Evolutionary conservation across 1,140 invertebrate species (phyloP).

Genomic region (Heliconius eleuchia): DNA sequence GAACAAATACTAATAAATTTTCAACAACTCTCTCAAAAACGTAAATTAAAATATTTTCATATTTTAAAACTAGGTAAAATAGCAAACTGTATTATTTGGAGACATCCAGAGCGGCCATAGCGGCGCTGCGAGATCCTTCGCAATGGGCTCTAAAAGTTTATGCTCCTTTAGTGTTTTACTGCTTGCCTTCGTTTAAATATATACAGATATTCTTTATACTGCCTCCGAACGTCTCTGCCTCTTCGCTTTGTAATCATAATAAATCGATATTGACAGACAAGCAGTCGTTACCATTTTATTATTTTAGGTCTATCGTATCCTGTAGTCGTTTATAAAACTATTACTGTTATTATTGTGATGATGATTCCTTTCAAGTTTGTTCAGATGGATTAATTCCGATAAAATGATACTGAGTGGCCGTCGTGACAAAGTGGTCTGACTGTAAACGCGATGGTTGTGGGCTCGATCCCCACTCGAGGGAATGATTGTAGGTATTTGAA

Average conservation of each 20-base stretch:
- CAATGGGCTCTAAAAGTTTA: background rate
- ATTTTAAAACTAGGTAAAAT: background rate
- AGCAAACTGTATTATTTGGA: background rate
- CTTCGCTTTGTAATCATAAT: conserved; percentile 8
- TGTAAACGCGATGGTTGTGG: no score
- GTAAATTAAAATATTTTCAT: background rate
- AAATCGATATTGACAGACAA: conserved; percentile 4
- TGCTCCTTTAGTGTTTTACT: background rate
- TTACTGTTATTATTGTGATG: background rate
- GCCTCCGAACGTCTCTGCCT: background rate
- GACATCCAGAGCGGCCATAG: background rate
- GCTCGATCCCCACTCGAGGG: no score
- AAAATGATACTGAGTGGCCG: no score
- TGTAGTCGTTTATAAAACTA: background rate
- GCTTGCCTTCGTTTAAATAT: background rate
- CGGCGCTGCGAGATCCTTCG: background rate
- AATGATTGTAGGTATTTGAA: no score
- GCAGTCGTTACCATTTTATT: background rate
- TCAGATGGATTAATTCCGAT: no score
- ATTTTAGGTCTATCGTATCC: background rate
- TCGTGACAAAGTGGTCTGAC: no score
- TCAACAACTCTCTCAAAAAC: background rate
- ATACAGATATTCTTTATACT: background rate
- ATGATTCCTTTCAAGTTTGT: background rate
- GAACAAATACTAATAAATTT: no score